Conservation (phyloP, 2,797 vertebrate genomes). For the Enteromius argenteus region DNA sequence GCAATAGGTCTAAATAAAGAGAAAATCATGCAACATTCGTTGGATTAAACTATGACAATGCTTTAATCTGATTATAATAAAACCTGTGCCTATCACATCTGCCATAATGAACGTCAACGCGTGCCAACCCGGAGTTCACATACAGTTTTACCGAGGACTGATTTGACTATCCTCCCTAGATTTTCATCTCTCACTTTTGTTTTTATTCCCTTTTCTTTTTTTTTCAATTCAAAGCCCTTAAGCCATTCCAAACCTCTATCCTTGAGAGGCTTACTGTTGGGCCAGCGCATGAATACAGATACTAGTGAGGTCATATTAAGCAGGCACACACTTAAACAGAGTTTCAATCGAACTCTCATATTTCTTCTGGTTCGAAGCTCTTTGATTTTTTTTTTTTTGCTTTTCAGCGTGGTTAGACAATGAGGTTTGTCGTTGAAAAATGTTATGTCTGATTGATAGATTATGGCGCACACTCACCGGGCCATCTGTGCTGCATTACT, state of each 20-base stretch:
- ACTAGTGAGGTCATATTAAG: conserved; percentile 50
- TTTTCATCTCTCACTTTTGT: conserved; percentile 45
- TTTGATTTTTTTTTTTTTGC: conserved; percentile 13
- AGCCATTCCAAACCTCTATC: conserved; percentile 61
- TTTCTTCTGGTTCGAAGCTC: conserved; percentile 31
- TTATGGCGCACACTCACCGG: conserved; percentile 9
- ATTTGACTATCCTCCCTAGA: conserved; percentile 46
- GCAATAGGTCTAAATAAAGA: conserved; percentile 41
- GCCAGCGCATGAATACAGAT: conserved; percentile 62
- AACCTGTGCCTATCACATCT: conserved; percentile 54
- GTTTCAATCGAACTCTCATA: conserved; percentile 49
- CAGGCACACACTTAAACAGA: conserved; percentile 53
- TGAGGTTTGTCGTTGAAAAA: conserved; percentile 40
- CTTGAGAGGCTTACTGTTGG: conserved; percentile 59
- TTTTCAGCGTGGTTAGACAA: conserved; percentile 6
- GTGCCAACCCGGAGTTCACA: conserved; percentile 33
- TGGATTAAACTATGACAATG: conserved; percentile 43
- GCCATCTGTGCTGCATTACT: conserved; percentile 26
- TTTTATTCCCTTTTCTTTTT: conserved; percentile 44
- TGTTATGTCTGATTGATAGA: conserved; percentile 38
- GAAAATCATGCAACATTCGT: conserved; percentile 46
- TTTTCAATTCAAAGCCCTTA: conserved; percentile 57
- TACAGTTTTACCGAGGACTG: conserved; percentile 33
- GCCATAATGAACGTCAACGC: conserved; percentile 43
- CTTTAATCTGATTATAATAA: conserved; percentile 60